These are phyloP conservation scores for Phragmatobia fuliginosa DNA, from an alignment of 2,888 invertebrate genomes.

Conservation along the genomic window DNA sequence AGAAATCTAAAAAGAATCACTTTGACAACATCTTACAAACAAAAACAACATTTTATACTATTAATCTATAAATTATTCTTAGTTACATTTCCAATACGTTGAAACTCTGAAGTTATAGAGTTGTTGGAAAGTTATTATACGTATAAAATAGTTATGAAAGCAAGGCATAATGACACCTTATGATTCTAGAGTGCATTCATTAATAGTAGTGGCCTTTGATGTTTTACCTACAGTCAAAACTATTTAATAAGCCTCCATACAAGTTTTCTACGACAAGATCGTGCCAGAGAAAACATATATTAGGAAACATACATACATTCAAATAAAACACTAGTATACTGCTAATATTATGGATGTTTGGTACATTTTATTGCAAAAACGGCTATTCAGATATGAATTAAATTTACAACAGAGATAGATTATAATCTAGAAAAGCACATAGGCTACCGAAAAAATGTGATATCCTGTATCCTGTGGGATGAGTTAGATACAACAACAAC, in stretches of 20 bases:
- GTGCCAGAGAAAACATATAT: background rate
- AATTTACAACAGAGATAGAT: no score
- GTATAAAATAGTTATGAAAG: background rate
- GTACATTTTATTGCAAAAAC: no score
- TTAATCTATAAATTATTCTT: background rate
- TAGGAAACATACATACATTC: background rate
- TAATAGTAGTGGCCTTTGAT: conserved; percentile 6
- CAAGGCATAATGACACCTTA: background rate
- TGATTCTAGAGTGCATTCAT: conserved; percentile 12
- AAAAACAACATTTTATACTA: background rate
- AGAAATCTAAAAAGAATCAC: background rate
- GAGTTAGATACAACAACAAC: no score
- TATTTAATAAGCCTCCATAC: background rate
- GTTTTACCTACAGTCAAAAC: conserved; percentile 6
- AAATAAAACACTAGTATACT: background rate
- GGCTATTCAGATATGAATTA: no score
- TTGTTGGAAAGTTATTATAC: background rate
- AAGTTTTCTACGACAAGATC: conserved; percentile 1
- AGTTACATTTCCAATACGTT: background rate
- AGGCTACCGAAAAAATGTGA: no score
- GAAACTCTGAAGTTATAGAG: background rate
- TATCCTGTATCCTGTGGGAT: no score
- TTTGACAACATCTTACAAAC: background rate
- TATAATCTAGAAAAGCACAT: no score
- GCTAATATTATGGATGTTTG: background rate